Conservation (phyloP, 92 coral and sea anemone species). For the Phenganax marumi region DNA sequence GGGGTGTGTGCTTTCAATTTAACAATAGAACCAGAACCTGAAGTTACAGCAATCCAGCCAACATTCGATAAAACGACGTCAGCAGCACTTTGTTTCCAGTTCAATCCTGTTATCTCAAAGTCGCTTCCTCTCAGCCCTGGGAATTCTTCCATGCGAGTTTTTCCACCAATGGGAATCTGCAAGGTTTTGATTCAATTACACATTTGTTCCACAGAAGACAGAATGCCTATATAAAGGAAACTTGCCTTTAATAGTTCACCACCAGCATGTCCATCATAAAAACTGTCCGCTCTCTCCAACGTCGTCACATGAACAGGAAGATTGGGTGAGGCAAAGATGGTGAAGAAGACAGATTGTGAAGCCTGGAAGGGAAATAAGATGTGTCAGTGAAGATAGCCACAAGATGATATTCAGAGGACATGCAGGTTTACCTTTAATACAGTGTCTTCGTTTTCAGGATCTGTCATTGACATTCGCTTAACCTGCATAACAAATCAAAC, state of each 20-base stretch:
- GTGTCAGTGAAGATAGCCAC: not conserved
- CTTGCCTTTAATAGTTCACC: slow-evolving; percentile 71
- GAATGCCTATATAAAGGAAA: not conserved
- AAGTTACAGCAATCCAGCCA: slow-evolving; percentile 95
- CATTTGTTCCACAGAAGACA: not conserved
- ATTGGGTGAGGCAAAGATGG: slow-evolving; percentile 84
- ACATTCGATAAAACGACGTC: slow-evolving; percentile 81
- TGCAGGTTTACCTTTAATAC: slow-evolving; percentile 32
- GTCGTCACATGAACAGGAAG: slow-evolving; percentile 81
- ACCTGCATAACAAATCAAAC: slow-evolving; percentile 19
- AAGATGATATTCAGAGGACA: no score
- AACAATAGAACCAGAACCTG: slow-evolving; percentile 79
- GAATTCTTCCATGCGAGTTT: slow-evolving; percentile 76
- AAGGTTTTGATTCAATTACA: not conserved
- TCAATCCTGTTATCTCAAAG: slow-evolving; percentile 68
- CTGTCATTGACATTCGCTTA: slow-evolving; percentile 30
- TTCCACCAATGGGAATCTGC: slow-evolving; percentile 69
- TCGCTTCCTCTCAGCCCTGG: slow-evolving; percentile 69
- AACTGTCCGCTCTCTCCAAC: slow-evolving; percentile 64
- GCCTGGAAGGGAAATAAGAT: slow-evolving; percentile 59
- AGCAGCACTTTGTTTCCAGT: slow-evolving; percentile 91
- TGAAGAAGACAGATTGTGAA: slow-evolving; percentile 79
- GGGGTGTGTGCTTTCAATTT: slow-evolving; percentile 82
- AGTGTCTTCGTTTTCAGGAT: slow-evolving; percentile 22
- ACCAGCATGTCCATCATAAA: slow-evolving; percentile 77